Base-by-base conservation (phyloP, 2,797 vertebrate genomes). In the Rhadinocentrus ornatus region DNA sequence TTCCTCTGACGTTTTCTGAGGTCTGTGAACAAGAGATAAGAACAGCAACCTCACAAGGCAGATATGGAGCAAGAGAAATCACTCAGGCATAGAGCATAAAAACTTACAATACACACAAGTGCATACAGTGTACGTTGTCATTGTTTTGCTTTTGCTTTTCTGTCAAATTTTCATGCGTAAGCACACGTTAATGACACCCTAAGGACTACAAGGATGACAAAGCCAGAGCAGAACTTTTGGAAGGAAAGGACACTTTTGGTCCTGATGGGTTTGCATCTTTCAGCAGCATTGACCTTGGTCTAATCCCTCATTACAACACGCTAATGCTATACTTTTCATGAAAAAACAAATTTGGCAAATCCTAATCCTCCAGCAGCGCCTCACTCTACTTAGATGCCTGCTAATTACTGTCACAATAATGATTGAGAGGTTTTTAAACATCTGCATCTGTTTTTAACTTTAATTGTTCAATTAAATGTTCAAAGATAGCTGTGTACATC, bases 11-110 rank as follows among this genome's bases (percentile, higher is more conserved):
- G 82, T 82, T 81, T 76, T 82, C 84, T 83, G 82, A 80, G 84
- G 89, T 89, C 92, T 94, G 93, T 72, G 80, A 80, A 78, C 15
- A 52, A 66, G 82, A 86, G 93, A 94, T 93, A 93, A 93, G 92
- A 62, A 60, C 72, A 77, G 79, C 66, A 82, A 84, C 75, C 83
- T 79, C 80, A 82, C 80, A 82, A 41, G 71, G 69, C 81, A 68
- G 75, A 79, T 65, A 71, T 70, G 73, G 67, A 80, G 75, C 71
- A 70, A 66, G 46, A 48, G 34, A 76, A 87, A 74, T 70, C 82
- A 73, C 71, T 80, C 81, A 69, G 80, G 88, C 70, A 50, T 83
- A 75, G 55, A 79, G 78, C 31, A 69, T 61, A 54, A 65, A 74
- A 56, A 44, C 64, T 65, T 29, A 64, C 32, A 44, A 59, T 50